Base-by-base conservation (phyloP, 2,888 invertebrate species). In the Drosophila demipolita region DNA sequence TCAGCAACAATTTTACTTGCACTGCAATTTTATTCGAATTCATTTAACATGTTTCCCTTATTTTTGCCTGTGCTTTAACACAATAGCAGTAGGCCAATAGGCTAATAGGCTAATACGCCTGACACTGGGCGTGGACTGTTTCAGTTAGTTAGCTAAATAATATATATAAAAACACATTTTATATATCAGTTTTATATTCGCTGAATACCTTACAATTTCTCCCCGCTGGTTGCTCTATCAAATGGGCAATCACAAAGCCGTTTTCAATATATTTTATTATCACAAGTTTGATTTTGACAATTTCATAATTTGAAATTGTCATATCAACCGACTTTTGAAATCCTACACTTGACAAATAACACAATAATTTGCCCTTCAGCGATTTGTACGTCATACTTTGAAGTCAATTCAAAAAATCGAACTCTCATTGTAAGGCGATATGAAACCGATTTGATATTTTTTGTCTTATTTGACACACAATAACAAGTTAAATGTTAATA, bases 1-100 rank as follows among this genome's bases (percentile, higher is more conserved):
- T 48, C 26, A 58, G 40, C 58, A 71, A 58, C 65, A 78, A 55
- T 75, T 66, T 33, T 60, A 66, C 59, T 58, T 52, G 49, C 61
- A 70, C 71, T 73, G 54, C 57, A 75, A 69, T 79, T 82, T 80
- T 59, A 78, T 80, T 82, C 67, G 78, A 78, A 69, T 82, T 74
- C 84, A 87, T 84, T 81, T 71, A 68, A 52, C 35, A 55, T 65
- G 42, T 64, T 54, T 53, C 5, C 11, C 15, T 3, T 11, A 36
- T 64, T 70, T 45, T n/a, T 57, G 12, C 42, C 33, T 12, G 11
- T 33, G 29, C 1, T 23, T 53, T 9, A 60, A 62, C 64, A 35
- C 75, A 61, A 20, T 36, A 53, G 67, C 67, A 80, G 79, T 60
- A 61, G 75, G 61, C 64, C 58, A 50, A 42, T 45, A 45, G 2